These are phyloP conservation scores for Pseudomyrmex gracilis DNA, from an alignment of 1,140 invertebrate species.

Conservation along the genomic window DNA sequence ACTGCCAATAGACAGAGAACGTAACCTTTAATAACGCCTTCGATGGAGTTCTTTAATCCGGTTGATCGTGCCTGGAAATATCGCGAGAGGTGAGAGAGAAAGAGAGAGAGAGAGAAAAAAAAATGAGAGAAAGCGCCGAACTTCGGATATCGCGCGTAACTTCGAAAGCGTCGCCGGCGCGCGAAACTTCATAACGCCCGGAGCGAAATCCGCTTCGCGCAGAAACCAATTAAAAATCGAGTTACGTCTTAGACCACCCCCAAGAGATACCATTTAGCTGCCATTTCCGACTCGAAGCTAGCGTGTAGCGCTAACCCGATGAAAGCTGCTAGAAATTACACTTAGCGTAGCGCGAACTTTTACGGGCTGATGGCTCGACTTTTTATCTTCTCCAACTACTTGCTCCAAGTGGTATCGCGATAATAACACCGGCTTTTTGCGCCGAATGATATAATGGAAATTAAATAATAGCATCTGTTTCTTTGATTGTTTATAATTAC, in stretches of 20 bases:
- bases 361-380: not conserved
- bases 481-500: too few species aligned
- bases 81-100: slow-evolving; percentile 63
- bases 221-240: slow-evolving; percentile 71
- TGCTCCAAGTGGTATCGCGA: not conserved
- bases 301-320: slow-evolving; percentile 35
- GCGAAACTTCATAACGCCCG: slow-evolving; percentile 62
- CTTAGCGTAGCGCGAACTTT: slow-evolving; percentile 8
- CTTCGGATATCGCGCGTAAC: slow-evolving; percentile 62
- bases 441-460: too few species aligned
- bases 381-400: slow-evolving; percentile 17
- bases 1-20: slow-evolving; percentile 44
- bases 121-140: slow-evolving; percentile 59
- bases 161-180: slow-evolving; percentile 60
- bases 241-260: slow-evolving; percentile 15
- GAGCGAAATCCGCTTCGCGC: slow-evolving; percentile 43
- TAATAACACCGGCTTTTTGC: too few species aligned
- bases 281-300: slow-evolving; percentile 32
- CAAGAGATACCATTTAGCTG: slow-evolving; percentile 33
- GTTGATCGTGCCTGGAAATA: slow-evolving; percentile 62
- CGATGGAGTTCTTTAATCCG: slow-evolving; percentile 74
- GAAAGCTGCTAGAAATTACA: slow-evolving; percentile 37
- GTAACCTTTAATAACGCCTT: slow-evolving; percentile 73
- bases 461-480: too few species aligned
- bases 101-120: slow-evolving; percentile 49